These are phyloP conservation scores for Erebia epiphron DNA, from an alignment of 2,888 invertebrate genomes.

Conservation along the genomic window DNA sequence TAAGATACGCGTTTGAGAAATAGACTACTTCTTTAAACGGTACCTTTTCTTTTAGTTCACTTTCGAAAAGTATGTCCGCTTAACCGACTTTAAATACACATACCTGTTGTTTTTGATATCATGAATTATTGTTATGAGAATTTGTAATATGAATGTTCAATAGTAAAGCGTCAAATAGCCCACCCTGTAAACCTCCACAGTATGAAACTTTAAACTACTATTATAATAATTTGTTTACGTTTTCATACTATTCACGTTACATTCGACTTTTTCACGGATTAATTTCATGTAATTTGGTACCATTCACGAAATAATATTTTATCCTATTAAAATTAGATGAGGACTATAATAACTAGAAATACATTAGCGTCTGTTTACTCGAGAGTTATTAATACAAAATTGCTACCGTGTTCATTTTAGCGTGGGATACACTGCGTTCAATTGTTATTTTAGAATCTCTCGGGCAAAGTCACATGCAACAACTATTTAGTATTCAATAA, in stretches of 20 bases:
- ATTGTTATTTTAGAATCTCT: not conserved
- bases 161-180: not conserved
- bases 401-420: no score
- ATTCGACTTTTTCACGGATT: no score
- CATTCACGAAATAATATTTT: no score
- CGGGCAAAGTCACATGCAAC: not conserved
- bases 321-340: no score
- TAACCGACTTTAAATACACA: not conserved
- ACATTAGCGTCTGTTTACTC: no score
- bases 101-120: not conserved
- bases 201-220: no score
- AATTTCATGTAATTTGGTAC: no score
- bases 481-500: not conserved
- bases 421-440: no score
- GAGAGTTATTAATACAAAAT: no score
- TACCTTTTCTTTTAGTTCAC: constrained; percentile 17
- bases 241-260: no score
- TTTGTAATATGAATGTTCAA: not conserved
- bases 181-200: not conserved
- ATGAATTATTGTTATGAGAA: not conserved
- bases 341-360: no score
- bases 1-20: constrained; percentile 30
- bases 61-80: constrained; percentile 10
- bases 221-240: no score
- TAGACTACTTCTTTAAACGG: constrained; percentile 7